These are phyloP conservation scores for Hymenopus coronatus DNA, from an alignment of 2,888 invertebrate genomes.

Conservation along the genomic window DNA sequence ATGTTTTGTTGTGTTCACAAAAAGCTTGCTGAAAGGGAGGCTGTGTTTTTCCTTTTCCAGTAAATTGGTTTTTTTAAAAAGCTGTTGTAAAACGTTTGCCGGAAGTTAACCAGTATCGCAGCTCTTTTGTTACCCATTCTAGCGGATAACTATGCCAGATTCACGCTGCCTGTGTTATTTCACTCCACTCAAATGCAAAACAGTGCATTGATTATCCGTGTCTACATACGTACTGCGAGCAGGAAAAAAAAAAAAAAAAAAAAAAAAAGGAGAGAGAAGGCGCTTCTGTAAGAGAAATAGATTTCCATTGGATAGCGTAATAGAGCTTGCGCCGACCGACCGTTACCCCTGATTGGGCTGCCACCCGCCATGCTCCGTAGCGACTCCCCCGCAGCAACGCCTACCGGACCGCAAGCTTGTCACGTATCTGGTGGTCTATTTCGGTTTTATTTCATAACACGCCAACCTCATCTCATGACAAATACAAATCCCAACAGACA, in stretches of 20 bases:
- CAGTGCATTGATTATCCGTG: background rate
- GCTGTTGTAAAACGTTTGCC: background rate
- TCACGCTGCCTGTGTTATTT: background rate
- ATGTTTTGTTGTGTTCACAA: too few relatives aligned
- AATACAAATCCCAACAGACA: too few relatives aligned
- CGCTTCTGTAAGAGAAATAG: background rate
- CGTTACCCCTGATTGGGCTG: slow-evolving; percentile 28
- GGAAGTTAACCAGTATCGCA: background rate
- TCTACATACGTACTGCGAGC: background rate
- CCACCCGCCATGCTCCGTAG: slow-evolving; percentile 26
- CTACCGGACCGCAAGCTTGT: background rate
- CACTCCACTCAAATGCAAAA: background rate
- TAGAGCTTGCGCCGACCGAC: slow-evolving; percentile 18
- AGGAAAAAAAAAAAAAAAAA: background rate
- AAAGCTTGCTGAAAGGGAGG: too few relatives aligned
- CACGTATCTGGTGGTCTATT: background rate
- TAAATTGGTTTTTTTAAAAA: background rate
- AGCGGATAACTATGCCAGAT: background rate
- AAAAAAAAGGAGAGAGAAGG: background rate
- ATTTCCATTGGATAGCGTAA: slow-evolving; percentile 1
- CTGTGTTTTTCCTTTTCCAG: background rate
- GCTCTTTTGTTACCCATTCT: background rate
- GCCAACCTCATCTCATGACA: background rate
- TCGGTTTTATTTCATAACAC: background rate
- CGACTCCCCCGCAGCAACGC: background rate